Conservation (phyloP, 2,113 vertebrate genomes). For the Gallinago paraguaiae region DNA sequence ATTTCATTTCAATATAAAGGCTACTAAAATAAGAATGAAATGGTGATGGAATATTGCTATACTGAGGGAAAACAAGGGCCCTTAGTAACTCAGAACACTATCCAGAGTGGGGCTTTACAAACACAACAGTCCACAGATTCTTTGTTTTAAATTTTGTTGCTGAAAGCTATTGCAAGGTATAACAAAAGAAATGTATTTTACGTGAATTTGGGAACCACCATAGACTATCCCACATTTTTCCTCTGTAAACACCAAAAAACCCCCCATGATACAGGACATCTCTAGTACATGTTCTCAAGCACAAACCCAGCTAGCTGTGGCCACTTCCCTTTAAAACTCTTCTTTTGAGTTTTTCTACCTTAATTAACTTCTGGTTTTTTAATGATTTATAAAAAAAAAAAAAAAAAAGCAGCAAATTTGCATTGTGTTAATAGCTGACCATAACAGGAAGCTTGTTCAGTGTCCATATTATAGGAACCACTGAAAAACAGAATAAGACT, state of each 20-base stretch:
- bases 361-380: neutral
- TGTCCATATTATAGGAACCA: neutral
- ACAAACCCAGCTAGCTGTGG: neutral
- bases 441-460: neutral
- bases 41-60: neutral
- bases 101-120: neutral
- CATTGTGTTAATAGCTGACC: neutral
- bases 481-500: neutral
- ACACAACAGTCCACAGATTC: neutral
- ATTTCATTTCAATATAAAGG: neutral
- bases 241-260: neutral
- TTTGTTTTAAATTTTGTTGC: neutral
- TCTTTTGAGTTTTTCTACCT: neutral
- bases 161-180: neutral
- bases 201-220: neutral
- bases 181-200: neutral
- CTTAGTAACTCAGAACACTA: fast-evolving
- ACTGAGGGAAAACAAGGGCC: neutral
- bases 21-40: neutral
- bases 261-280: neutral
- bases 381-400: neutral
- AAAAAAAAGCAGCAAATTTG: neutral
- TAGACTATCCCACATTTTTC: neutral
- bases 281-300: neutral
- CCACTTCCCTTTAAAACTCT: neutral